These are phyloP conservation scores for Drosophila monieri DNA, from an alignment of 2,888 invertebrate genomes.

Conservation along the genomic window DNA sequence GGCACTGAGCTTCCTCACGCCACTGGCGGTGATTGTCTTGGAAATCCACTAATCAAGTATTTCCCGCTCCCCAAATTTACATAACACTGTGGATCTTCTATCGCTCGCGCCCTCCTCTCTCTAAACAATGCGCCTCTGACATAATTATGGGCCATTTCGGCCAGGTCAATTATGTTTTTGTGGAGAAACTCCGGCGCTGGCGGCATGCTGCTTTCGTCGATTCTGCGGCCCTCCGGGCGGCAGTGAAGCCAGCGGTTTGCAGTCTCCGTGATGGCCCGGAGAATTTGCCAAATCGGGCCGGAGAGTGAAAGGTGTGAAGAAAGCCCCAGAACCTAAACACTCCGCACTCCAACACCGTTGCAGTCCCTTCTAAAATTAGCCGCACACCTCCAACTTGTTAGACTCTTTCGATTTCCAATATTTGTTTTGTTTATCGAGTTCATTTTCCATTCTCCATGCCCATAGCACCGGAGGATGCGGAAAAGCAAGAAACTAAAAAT, in stretches of 20 bases:
- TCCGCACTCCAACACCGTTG: background rate
- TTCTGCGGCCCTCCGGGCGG: slow-evolving; percentile 25
- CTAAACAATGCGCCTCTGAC: slow-evolving; percentile 42
- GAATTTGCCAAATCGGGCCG: slow-evolving; percentile 32
- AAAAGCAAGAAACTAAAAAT: slow-evolving; percentile 53
- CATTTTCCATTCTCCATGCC: slow-evolving; percentile 27
- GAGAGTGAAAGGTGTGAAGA: slow-evolving; percentile 34
- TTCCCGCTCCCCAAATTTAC: slow-evolving; percentile 14
- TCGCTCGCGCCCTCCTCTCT: background rate
- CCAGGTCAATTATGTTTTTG: slow-evolving; percentile 53
- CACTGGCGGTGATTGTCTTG: too few relatives aligned
- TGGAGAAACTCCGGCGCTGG: slow-evolving; percentile 62
- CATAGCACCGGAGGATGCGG: slow-evolving; percentile 13
- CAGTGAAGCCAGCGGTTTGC: slow-evolving; percentile 35
- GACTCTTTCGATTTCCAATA: slow-evolving; percentile 31
- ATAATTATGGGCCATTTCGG: slow-evolving; percentile 69
- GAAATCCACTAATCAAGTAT: too few relatives aligned
- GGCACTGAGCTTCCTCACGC: too few relatives aligned
- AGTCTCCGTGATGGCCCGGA: slow-evolving; percentile 10
- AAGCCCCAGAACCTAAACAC: background rate
- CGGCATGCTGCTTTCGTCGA: slow-evolving; percentile 31
- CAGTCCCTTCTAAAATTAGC: slow-evolving; percentile 15
- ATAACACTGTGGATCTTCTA: slow-evolving; percentile 31
- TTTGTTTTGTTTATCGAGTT: slow-evolving; percentile 51
- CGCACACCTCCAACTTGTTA: slow-evolving; percentile 40